Evolutionary conservation across 2,797 vertebrate genomes (phyloP), one percentile per base, ranked within the genome.

Genomic region (Sphenopsis melanotis): DNA sequence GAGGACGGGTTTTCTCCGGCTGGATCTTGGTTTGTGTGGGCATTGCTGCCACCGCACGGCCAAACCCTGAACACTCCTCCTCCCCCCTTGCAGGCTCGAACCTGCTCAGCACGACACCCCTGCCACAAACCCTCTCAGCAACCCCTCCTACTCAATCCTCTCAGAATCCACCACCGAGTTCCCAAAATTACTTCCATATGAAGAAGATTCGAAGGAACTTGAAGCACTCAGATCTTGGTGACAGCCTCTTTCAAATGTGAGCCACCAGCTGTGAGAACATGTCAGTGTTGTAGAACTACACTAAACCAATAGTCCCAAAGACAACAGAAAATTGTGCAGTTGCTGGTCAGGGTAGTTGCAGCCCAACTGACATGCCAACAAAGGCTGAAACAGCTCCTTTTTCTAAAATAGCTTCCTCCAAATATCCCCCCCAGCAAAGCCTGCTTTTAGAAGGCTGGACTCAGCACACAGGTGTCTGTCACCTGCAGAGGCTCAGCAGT

Each of bases 41-140:
- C 83, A 93, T 17, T 97, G 96, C 95, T 93, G 95, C 95, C 95
- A 91, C 74, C 95, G 11, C 44, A 47, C 29, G 96, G 93, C 59
- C 60, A 63, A 70, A 13, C 3, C 8, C 32, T 4, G 61, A 61
- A 94, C 41, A 92, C 37, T 81, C 34, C 34, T 10, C 50, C 47
- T 49, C 5, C 18, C 5, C 18, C 27, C 19, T 23, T 11, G 17
- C 63, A 42, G 59, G 20, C 2, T 14, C 6, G 0, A 21, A 47
- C 18, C 26, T 0, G 29, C 68, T 15, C 52, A 12, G 55, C 55
- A 10, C 2, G 4, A 14, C 5, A 12, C 3, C 13, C 37, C 44
- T 11, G 41, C 18, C 56, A n/a, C 32, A 22, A 75, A 29, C 12
- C 21, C n/a, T 22, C 49, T 39, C 46, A 5, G 39, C 1, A 20